phyloP scores from a whole-genome alignment of 2,888 invertebrate genomes.

The Cosmia trapezina region DNA sequence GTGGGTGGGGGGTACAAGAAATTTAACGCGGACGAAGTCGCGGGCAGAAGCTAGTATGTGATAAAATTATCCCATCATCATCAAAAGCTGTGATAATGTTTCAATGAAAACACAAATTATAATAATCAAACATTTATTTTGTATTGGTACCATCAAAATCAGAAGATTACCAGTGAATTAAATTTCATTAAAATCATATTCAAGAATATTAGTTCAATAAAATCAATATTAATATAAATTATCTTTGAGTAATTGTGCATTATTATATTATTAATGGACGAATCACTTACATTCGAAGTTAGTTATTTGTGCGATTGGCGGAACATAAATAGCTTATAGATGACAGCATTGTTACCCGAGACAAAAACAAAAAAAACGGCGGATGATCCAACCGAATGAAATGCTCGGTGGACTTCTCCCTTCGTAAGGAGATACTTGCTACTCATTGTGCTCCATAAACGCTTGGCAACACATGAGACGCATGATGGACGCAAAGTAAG shows the following conservation, averaged over 20 bases:
- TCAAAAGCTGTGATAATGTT: not conserved
- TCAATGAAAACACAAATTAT: slow-evolving; percentile 24
- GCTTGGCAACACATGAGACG: not conserved
- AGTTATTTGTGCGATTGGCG: slow-evolving; percentile 40
- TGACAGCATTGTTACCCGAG: too few relatives aligned
- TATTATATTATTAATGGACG: slow-evolving; percentile 48
- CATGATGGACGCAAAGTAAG: slow-evolving; percentile 1
- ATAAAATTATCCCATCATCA: not conserved
- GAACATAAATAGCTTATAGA: slow-evolving; percentile 20
- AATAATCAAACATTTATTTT: slow-evolving; percentile 66
- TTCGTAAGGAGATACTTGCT: not conserved
- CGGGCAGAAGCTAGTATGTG: too few relatives aligned
- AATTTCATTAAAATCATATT: slow-evolving; percentile 37
- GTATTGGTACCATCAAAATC: slow-evolving; percentile 59
- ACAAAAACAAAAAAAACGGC: too few relatives aligned
- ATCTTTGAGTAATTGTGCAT: slow-evolving; percentile 40
- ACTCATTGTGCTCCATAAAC: not conserved
- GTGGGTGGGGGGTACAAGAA: too few relatives aligned
- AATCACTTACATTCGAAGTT: slow-evolving; percentile 41
- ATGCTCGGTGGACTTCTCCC: not conserved
- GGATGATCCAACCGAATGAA: not conserved
- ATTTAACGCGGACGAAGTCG: too few relatives aligned
- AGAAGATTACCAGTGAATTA: slow-evolving; percentile 44
- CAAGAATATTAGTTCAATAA: slow-evolving; percentile 43
- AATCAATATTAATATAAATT: slow-evolving; percentile 34